Conservation (phyloP, 2,888 invertebrate species). For the Phymatocera aterrima region DNA sequence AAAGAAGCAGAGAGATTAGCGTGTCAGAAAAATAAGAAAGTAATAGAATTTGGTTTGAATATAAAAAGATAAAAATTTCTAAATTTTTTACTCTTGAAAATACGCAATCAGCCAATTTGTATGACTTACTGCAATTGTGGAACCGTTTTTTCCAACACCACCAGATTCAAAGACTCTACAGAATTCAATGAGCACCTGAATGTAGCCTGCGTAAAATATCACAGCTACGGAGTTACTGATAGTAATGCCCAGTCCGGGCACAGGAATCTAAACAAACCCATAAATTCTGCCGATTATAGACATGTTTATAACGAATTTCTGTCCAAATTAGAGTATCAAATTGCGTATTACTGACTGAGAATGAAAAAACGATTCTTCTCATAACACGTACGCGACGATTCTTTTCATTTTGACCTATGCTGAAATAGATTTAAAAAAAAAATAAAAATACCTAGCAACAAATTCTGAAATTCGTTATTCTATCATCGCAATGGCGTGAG, state of each 20-base stretch:
- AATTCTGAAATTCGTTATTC: conserved; percentile 5
- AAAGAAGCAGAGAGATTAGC: background rate
- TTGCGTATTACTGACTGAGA: conserved; percentile 12
- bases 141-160: conserved; percentile 97
- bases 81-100: conserved; percentile 30
- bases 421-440: conserved; percentile 32
- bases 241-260: conserved; percentile 65
- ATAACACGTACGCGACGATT: background rate
- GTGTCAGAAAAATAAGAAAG: background rate
- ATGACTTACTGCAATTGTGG: conserved; percentile 93
- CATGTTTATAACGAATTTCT: background rate
- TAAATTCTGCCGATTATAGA: conserved; percentile 63
- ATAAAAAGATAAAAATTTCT: background rate
- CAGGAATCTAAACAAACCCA: conserved; percentile 70
- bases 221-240: conserved; percentile 72
- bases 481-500: background rate
- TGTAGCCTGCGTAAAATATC: conserved; percentile 79
- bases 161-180: conserved; percentile 85
- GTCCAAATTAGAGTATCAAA: background rate
- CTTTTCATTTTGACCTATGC: conserved; percentile 17
- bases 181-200: conserved; percentile 82
- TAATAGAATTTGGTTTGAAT: background rate
- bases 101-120: conserved; percentile 44
- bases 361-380: background rate
- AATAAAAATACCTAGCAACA: conserved; percentile 13